Conservation (phyloP, 1,140 invertebrate genomes). For the Drosophila nigromelanica region DNA sequence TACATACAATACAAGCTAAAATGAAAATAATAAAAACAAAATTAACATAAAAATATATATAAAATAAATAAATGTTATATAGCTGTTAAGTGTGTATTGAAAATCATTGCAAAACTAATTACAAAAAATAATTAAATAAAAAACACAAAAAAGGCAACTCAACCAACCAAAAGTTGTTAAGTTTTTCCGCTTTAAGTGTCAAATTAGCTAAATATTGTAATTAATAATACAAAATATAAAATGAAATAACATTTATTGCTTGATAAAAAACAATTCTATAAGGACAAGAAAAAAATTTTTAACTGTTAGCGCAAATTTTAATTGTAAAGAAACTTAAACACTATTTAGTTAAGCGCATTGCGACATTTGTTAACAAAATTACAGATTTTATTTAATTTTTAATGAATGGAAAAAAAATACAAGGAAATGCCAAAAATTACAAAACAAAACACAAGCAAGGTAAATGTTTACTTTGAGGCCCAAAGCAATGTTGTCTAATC, state of each 20-base stretch:
- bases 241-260: slow-evolving; percentile 44
- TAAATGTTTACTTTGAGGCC: slow-evolving; percentile 44
- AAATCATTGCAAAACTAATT: slow-evolving; percentile 50
- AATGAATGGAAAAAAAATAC: slow-evolving; percentile 39
- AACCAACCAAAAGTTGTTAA: slow-evolving; percentile 80
- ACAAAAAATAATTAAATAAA: slow-evolving; percentile 20
- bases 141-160: slow-evolving; percentile 53
- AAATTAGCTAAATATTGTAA: slow-evolving; percentile 82
- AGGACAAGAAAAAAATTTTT: slow-evolving; percentile 68
- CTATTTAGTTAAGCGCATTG: slow-evolving; percentile 57
- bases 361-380: slow-evolving; percentile 61
- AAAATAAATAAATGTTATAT: slow-evolving; percentile 61
- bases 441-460: slow-evolving; percentile 29
- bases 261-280: slow-evolving; percentile 50
- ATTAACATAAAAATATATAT: slow-evolving; percentile 49
- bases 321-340: slow-evolving; percentile 62
- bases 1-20: slow-evolving; percentile 39
- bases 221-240: slow-evolving; percentile 60
- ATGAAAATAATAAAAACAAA: slow-evolving; percentile 47
- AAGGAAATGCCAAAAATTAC: slow-evolving; percentile 27
- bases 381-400: slow-evolving; percentile 59
- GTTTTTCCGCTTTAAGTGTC: slow-evolving; percentile 83
- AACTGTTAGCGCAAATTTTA: slow-evolving; percentile 79
- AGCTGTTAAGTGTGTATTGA: slow-evolving; percentile 74
- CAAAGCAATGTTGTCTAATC: slow-evolving; percentile 47